These are phyloP conservation scores for Peucedramus taeniatus DNA, from an alignment of 2,113 vertebrate species.

Conservation along the genomic window DNA sequence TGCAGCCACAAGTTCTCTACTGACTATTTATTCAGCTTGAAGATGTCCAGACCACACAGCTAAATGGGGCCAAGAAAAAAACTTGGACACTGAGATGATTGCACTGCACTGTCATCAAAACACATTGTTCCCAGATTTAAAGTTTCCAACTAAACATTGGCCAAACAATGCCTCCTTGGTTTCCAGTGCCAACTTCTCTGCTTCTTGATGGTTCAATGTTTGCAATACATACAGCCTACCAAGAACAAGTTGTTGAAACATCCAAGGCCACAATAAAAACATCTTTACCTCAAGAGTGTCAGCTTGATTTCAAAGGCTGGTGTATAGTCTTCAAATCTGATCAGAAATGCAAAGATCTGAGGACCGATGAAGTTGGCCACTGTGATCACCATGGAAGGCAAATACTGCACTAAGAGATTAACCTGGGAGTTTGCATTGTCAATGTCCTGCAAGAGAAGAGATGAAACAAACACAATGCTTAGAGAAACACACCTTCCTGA, in stretches of 20 bases:
- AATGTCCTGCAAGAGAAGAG: background rate
- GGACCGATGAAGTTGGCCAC: slow-evolving; percentile 89
- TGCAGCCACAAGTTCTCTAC: background rate
- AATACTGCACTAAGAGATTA: slow-evolving; percentile 85
- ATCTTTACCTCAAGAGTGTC: slow-evolving; percentile 85
- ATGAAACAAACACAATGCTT: background rate
- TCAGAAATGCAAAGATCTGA: slow-evolving; percentile 83
- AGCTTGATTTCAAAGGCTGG: slow-evolving; percentile 91
- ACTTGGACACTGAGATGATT: background rate
- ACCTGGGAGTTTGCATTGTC: background rate
- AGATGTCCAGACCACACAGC: background rate
- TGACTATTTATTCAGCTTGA: background rate
- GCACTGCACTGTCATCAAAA: background rate
- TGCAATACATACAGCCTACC: background rate
- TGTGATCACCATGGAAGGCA: slow-evolving; percentile 95
- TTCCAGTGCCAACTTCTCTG: background rate
- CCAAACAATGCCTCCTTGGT: background rate
- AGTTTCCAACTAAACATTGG: background rate
- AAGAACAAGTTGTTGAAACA: background rate
- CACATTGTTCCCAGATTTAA: background rate
- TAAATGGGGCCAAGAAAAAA: background rate
- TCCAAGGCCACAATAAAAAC: background rate
- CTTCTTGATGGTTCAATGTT: background rate
- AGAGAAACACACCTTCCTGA: background rate
- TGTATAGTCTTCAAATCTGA: slow-evolving; percentile 89